These are phyloP conservation scores for Akabosia matsudoensis DNA, from an alignment of 1,140 invertebrate genomes.

Conservation along the genomic window DNA sequence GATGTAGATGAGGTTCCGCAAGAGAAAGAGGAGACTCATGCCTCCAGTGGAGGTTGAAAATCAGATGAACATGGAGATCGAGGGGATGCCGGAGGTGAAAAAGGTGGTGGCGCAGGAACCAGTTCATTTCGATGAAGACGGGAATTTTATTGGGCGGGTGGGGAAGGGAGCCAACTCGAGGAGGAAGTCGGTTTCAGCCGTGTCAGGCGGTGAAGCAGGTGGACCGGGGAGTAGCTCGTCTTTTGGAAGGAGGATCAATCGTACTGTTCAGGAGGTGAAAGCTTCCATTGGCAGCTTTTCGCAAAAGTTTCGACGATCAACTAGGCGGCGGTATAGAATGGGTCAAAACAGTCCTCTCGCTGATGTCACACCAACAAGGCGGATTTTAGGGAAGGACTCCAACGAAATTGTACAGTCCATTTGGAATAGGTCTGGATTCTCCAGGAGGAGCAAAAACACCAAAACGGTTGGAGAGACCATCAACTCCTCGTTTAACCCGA, in stretches of 20 bases:
- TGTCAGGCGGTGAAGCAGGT: constrained; percentile 46
- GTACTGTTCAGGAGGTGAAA: constrained; percentile 59
- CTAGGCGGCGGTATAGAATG: constrained; percentile 58
- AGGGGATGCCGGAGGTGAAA: background rate
- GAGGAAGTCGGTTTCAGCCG: constrained; percentile 50
- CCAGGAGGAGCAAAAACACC: constrained; percentile 54
- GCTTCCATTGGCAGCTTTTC: constrained; percentile 59
- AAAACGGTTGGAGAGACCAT: constrained; percentile 40
- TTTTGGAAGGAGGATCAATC: constrained; percentile 54
- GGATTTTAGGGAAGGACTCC: constrained; percentile 60
- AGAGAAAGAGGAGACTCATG: background rate
- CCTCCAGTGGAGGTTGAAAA: background rate
- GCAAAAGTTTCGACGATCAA: constrained; percentile 60
- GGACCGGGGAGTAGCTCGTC: constrained; percentile 5
- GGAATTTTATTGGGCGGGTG: constrained; percentile 24
- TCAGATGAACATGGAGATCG: background rate
- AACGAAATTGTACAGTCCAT: constrained; percentile 64
- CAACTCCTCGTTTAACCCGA: constrained; percentile 21
- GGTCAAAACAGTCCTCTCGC: constrained; percentile 56
- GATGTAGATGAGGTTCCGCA: constrained; percentile 12
- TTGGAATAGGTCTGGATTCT: constrained; percentile 55
- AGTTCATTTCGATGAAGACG: constrained; percentile 8
- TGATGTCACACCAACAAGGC: constrained; percentile 50
- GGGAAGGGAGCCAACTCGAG: constrained; percentile 6
- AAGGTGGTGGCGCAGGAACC: background rate